These are phyloP conservation scores for Brachypteracias leptosomus DNA, from an alignment of 2,113 vertebrate genomes.

Conservation along the genomic window DNA sequence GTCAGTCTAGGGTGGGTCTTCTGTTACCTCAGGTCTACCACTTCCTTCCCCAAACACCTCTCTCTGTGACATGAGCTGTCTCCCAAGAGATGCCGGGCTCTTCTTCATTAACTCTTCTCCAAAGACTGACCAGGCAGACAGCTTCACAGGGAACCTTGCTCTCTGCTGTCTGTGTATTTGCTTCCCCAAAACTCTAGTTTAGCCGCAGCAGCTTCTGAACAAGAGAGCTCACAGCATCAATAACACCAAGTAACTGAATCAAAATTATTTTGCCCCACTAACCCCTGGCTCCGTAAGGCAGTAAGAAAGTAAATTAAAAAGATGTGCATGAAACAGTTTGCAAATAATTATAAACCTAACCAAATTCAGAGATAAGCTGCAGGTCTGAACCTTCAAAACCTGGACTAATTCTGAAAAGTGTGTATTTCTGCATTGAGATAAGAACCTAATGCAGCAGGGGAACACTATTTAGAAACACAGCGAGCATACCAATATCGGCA, in stretches of 20 bases:
- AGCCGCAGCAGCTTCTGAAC: neutral
- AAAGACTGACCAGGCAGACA: neutral
- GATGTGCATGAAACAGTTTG: neutral
- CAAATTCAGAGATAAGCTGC: neutral
- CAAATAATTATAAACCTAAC: constrained; percentile 29
- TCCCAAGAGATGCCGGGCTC: neutral
- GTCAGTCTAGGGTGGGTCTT: neutral
- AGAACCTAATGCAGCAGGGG: constrained; percentile 9
- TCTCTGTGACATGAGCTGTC: neutral
- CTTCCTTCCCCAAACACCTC: neutral
- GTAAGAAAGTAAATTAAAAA: constrained; percentile 41
- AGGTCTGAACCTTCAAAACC: constrained; percentile 21
- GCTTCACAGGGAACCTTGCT: neutral
- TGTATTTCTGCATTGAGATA: constrained; percentile 27
- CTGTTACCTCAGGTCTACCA: neutral
- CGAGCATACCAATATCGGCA: neutral
- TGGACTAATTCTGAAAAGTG: neutral
- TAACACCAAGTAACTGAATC: neutral
- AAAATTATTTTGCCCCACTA: neutral
- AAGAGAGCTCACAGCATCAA: neutral
- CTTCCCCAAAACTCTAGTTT: neutral
- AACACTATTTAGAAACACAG: constrained; percentile 38
- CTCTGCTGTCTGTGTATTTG: neutral
- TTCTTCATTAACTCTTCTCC: neutral
- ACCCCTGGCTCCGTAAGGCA: neutral